A percentile compares a stretch with the other conserved stretches of the same genome.
phyloP scores from a whole-genome alignment of 2,113 vertebrate genomes.

The Takifugu flavidus region DNA sequence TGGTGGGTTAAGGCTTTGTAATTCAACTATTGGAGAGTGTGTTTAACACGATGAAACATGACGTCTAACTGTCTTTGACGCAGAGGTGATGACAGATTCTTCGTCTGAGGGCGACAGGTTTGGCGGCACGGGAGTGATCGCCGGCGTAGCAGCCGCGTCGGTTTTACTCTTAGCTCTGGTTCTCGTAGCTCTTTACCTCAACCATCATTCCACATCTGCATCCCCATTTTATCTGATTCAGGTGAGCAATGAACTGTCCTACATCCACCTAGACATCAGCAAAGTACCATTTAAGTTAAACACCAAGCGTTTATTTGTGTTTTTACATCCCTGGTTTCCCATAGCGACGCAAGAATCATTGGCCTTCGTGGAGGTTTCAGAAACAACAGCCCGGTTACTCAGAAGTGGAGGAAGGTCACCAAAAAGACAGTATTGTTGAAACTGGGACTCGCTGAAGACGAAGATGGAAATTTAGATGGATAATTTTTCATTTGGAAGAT shows the following conservation, averaged over 20 bases:
- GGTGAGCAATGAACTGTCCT: conserved; percentile 59
- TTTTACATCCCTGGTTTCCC: neutral
- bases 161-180: conserved; percentile 75
- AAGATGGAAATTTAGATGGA: neutral
- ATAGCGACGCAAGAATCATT: conserved; percentile 79
- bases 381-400: conserved; percentile 77
- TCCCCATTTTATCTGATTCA: conserved; percentile 80
- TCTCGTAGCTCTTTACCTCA: conserved; percentile 82
- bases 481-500: conserved; percentile 8
- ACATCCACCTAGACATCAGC: neutral
- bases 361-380: conserved; percentile 85
- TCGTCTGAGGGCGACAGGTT: conserved; percentile 33
- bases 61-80: neutral
- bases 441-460: conserved; percentile 77
- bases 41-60: neutral
- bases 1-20: conserved; percentile 70
- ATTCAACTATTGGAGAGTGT: neutral
- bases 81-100: conserved; percentile 61
- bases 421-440: conserved; percentile 83
- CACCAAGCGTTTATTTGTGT: neutral
- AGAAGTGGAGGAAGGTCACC: conserved; percentile 81
- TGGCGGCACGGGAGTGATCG: conserved; percentile 73
- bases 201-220: conserved; percentile 69
- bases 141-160: conserved; percentile 76
- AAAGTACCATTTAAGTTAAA: neutral